phyloP scores from a whole-genome alignment of 2,797 vertebrate genomes.

The Bovichtus variegatus region DNA sequence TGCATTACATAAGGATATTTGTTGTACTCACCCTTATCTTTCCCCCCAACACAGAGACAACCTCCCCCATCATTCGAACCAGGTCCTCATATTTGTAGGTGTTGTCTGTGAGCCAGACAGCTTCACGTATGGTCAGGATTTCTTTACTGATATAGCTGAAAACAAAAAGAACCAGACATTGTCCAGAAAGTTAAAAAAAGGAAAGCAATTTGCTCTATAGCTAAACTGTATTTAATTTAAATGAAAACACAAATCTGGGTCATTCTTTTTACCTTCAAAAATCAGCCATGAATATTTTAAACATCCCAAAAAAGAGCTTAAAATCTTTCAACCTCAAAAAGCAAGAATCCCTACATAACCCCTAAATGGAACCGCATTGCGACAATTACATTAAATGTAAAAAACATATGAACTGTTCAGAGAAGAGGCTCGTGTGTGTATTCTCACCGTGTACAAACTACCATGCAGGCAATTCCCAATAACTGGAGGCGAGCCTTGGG shows the following conservation, averaged over 20 bases:
- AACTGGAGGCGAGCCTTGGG: constrained; percentile 93
- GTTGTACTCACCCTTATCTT: constrained; percentile 88
- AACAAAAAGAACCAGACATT: not conserved
- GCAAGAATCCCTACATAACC: not conserved
- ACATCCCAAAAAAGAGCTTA: not conserved
- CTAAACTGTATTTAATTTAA: not conserved
- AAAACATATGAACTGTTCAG: not conserved
- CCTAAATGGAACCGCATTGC: not conserved
- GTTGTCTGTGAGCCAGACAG: constrained; percentile 99
- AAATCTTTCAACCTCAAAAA: not conserved
- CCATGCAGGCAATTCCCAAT: constrained; percentile 98
- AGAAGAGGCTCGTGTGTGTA: not conserved
- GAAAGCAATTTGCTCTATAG: not conserved
- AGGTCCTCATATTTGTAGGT: constrained; percentile 98
- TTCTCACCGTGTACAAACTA: constrained; percentile 95
- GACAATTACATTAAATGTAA: not conserved
- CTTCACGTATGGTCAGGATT: constrained; percentile 96
- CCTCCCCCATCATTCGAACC: constrained; percentile 98
- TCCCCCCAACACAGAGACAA: constrained; percentile 93
- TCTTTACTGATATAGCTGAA: constrained; percentile 93
- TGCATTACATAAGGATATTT: not conserved
- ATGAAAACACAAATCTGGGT: not conserved
- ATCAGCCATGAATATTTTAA: not conserved
- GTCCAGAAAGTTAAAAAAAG: not conserved
- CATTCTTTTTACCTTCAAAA: not conserved